Percentiles rank a stretch among this genome's conserved stretches.
phyloP scores from a whole-genome alignment of 2,113 vertebrate species.

The Alexandromys fortis region DNA sequence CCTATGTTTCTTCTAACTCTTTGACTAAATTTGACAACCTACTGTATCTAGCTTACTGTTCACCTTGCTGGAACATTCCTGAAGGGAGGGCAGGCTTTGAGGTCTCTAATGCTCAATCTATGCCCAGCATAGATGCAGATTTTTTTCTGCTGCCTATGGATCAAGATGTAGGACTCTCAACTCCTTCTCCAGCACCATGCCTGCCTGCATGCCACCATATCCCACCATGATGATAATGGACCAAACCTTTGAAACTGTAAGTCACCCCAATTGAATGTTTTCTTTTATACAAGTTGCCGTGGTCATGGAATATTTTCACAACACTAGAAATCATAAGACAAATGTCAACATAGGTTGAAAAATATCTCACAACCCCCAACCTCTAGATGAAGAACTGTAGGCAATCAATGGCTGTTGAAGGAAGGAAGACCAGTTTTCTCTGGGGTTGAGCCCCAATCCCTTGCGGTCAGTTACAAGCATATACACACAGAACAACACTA shows the following conservation, averaged over 20 bases:
- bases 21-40: background rate
- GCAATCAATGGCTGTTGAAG: background rate
- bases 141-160: background rate
- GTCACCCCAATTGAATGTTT: background rate
- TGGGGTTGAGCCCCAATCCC: background rate
- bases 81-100: background rate
- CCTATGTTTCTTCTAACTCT: constrained; percentile 8
- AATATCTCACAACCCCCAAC: background rate
- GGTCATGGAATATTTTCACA: background rate
- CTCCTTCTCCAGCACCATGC: background rate
- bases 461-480: background rate
- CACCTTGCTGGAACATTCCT: background rate
- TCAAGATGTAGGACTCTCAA: background rate
- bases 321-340: background rate
- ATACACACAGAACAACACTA: background rate
- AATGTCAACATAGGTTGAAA: background rate
- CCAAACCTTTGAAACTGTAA: background rate
- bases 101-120: background rate
- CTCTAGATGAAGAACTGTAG: background rate
- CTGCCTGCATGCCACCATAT: background rate
- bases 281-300: background rate
- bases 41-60: background rate
- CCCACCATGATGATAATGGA: background rate
- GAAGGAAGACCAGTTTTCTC: background rate
- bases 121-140: background rate